Evolutionary conservation across 2,797 vertebrate species (phyloP).

Genomic region (Acipenser ruthenus): DNA sequence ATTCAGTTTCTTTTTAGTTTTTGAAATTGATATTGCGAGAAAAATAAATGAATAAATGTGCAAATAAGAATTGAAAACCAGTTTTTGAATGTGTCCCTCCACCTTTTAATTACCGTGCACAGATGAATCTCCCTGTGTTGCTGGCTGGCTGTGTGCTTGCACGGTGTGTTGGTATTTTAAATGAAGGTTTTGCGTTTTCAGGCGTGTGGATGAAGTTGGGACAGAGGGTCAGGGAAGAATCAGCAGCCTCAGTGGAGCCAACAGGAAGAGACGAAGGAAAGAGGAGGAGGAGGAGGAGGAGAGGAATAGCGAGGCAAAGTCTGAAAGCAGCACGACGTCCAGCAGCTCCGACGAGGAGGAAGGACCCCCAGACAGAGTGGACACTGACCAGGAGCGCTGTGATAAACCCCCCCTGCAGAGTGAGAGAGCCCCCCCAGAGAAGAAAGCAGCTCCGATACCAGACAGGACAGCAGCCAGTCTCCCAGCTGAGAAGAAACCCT

Average conservation of each 20-base stretch:
- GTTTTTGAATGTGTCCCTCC: no score
- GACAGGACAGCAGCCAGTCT: slow-evolving; percentile 4
- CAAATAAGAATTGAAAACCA: no score
- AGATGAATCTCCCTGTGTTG: no score
- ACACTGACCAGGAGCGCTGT: slow-evolving; percentile 19
- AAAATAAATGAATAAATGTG: no score
- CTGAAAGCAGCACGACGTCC: slow-evolving; percentile 27
- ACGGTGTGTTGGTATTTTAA: no score
- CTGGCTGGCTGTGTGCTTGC: no score
- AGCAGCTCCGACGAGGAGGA: slow-evolving; percentile 48
- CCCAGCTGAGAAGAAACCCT: slow-evolving; percentile 12
- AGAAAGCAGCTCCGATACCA: not conserved
- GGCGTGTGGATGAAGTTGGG: slow-evolving; percentile 42
- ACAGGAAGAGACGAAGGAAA: slow-evolving; percentile 65
- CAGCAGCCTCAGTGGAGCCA: slow-evolving; percentile 74
- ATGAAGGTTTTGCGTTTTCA: slow-evolving; percentile 29
- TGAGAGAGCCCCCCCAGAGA: slow-evolving; percentile 1
- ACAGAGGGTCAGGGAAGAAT: slow-evolving; percentile 47
- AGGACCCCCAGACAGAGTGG: slow-evolving; percentile 17
- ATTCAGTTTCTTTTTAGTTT: no score
- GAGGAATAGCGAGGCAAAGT: slow-evolving; percentile 37
- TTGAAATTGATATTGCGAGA: no score
- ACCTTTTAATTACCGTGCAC: no score
- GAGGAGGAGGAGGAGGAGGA: slow-evolving; percentile 37
- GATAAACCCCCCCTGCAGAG: slow-evolving; percentile 14